phyloP scores from a whole-genome alignment of 2,888 invertebrate genomes.

The Acleris literana region DNA sequence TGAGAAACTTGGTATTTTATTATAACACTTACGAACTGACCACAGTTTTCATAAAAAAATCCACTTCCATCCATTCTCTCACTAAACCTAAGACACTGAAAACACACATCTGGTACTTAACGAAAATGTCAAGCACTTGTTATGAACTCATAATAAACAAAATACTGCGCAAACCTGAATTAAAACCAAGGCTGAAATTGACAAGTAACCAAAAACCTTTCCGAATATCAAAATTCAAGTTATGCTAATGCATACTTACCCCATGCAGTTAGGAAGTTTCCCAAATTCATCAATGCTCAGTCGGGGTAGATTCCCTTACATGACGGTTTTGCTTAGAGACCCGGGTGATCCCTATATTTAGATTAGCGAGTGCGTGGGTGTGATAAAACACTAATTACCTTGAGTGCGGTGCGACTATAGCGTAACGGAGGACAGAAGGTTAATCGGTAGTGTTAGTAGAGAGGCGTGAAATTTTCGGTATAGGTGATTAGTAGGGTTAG shows the following conservation, averaged over 20 bases:
- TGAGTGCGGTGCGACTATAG: slow-evolving; percentile 9
- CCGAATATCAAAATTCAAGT: too few species aligned
- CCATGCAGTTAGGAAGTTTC: slow-evolving; percentile 3
- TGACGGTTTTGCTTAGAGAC: not conserved
- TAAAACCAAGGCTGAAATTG: too few species aligned
- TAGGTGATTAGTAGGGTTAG: not conserved
- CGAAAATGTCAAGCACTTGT: too few species aligned
- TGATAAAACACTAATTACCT: slow-evolving; percentile 26
- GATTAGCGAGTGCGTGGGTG: slow-evolving; percentile 23
- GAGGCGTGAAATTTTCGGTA: not conserved
- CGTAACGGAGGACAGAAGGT: slow-evolving; percentile 5
- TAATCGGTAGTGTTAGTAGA: not conserved
- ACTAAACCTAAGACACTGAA: too few species aligned
- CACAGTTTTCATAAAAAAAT: too few species aligned
- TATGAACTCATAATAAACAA: too few species aligned
- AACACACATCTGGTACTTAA: too few species aligned
- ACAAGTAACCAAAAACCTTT: too few species aligned
- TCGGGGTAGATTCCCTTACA: slow-evolving; percentile 2
- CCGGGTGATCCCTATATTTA: slow-evolving; percentile 16
- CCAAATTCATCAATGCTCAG: not conserved
- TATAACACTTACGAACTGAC: too few species aligned
- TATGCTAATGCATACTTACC: not conserved
- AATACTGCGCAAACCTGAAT: too few species aligned
- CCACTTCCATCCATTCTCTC: too few species aligned
- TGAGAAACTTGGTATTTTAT: too few species aligned